Percentiles rank a stretch among this genome's conserved stretches.
Conservation (phyloP, 2,797 vertebrate species). For the Notoglanidium macrostoma region DNA sequence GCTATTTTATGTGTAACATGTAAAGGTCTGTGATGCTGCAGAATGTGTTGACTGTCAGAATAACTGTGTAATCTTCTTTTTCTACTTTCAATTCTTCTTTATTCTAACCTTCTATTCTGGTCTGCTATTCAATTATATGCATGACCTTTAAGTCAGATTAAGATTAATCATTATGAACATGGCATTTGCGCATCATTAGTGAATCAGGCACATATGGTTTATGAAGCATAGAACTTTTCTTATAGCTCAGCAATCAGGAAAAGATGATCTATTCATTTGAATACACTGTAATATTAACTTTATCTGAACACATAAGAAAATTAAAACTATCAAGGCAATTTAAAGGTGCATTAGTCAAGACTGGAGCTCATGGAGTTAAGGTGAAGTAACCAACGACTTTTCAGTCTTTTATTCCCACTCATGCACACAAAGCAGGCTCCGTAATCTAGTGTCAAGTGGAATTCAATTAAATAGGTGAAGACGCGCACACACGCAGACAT, state of each 20-base stretch:
- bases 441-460: not conserved
- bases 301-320: not conserved
- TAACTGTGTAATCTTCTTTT: not conserved
- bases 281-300: not conserved
- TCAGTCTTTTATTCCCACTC: not conserved
- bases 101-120: not conserved
- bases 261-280: not conserved
- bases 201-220: not conserved
- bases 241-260: not conserved
- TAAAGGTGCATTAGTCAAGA: not conserved
- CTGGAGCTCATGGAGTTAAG: not conserved
- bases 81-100: not conserved
- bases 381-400: too few relatives aligned
- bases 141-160: constrained; percentile 13
- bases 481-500: too few relatives aligned
- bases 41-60: not conserved
- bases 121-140: not conserved
- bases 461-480: not conserved
- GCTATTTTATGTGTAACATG: not conserved
- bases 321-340: not conserved
- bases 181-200: not conserved
- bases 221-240: not conserved
- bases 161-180: constrained; percentile 17
- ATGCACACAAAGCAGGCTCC: not conserved
- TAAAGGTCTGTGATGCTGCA: not conserved